Evolutionary conservation across 2,113 vertebrate genomes (phyloP), one percentile per base, ranked within the genome.

Genomic region (Colossoma macropomum): DNA sequence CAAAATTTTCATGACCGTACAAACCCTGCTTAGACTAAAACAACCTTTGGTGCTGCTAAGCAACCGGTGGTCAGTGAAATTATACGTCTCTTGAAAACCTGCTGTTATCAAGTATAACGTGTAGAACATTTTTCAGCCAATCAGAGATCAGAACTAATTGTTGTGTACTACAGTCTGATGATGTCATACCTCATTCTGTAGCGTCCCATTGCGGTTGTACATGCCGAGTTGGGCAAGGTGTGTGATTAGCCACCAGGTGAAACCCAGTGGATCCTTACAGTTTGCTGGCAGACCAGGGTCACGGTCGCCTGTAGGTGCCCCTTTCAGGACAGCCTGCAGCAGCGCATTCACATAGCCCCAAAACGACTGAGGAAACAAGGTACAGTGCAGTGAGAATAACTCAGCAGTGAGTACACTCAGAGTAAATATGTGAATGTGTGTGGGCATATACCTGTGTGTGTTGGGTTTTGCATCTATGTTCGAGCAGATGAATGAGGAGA

Each of bases 181-280:
- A n/a, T 27, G 16, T 34, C 27, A 76, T 90, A 98, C 98, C 94
- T 94, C 94, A 65, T 92, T 92, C 82, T 95, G 94, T 50, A 90
- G 30, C 6, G 86, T 88, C 73, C 98, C 98, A 28, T 94, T 97
- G 27, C 90, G 92, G 87, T 93, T 94, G 87, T 96, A 95, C 72
- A 94, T 94, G 68, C 96, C 96, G 54, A 98, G 91, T 78, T 95
- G 92, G 79, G 96, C 93, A 80, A 97, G 82, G 74, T 97, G 97
- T 86, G 94, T 95, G 85, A 96, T 80, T 89, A 98, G 86, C 98
- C 98, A 99, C 98, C 97, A 99, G 41, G 94, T 95, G 91, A 99
- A 97, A 63, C 97, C 96, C 79, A 96, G 12, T 1, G 95, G 90
- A 84, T 99, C 98, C 89, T 96, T 98, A 86, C 95, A 96, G 34